Conservation (phyloP, 30 jellyfish, hydroid and myxozoan species). For the Aurelia coerulea region DNA sequence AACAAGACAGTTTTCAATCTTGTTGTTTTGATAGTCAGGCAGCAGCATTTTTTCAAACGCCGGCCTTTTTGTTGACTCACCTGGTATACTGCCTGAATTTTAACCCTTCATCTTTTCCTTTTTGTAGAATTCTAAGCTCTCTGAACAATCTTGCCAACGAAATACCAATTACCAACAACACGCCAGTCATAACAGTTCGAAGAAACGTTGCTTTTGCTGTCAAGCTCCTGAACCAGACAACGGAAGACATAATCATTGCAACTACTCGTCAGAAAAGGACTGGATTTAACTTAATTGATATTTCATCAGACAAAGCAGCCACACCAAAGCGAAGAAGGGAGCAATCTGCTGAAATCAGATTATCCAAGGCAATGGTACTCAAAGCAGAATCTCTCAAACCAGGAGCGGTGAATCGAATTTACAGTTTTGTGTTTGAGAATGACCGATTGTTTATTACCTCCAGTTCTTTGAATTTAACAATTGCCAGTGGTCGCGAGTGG, state of each 20-base stretch:
- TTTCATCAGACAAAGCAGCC: not conserved
- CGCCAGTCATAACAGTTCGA: constrained; percentile 14
- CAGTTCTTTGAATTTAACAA: not conserved
- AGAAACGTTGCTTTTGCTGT: constrained; percentile 56
- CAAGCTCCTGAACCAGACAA: constrained; percentile 1
- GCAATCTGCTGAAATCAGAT: constrained; percentile 40
- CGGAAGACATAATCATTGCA: constrained; percentile 2
- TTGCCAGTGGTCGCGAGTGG: not conserved
- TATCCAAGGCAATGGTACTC: constrained; percentile 41
- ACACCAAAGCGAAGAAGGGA: not conserved
- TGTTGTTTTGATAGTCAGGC: no score
- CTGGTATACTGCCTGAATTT: not conserved
- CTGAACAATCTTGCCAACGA: constrained; percentile 49
- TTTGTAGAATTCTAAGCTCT: constrained; percentile 37
- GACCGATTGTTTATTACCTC: constrained; percentile 50
- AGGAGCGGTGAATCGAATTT: constrained; percentile 29
- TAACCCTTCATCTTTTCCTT: not conserved
- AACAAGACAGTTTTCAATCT: no score
- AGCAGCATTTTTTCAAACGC: no score
- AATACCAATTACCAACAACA: not conserved
- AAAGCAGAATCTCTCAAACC: not conserved
- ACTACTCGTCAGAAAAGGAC: constrained; percentile 12
- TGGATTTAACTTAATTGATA: constrained; percentile 26
- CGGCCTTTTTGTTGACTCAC: no score
- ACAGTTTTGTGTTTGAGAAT: constrained; percentile 60